These are phyloP conservation scores for Hipparchia semele DNA, from an alignment of 2,888 invertebrate species.

Conservation along the genomic window DNA sequence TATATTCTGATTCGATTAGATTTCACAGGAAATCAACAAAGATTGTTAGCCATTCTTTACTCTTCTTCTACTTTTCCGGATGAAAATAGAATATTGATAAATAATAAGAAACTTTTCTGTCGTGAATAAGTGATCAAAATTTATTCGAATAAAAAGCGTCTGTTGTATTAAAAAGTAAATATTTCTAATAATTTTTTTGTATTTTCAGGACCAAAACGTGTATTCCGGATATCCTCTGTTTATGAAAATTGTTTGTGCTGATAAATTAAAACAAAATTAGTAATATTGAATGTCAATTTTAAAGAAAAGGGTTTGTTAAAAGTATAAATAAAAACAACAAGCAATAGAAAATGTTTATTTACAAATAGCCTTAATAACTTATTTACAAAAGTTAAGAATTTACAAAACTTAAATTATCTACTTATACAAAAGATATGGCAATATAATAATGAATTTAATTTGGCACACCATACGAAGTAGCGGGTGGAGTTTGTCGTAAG, in stretches of 20 bases:
- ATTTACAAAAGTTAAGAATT: slow-evolving; percentile 49
- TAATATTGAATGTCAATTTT: slow-evolving; percentile 6
- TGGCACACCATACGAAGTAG: slow-evolving; percentile 64
- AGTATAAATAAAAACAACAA: slow-evolving; percentile 22
- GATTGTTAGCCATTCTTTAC: too few species aligned
- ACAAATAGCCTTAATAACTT: slow-evolving; percentile 38
- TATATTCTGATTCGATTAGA: background rate
- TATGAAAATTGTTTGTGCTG: slow-evolving; percentile 59
- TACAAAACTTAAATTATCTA: background rate
- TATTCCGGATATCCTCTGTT: slow-evolving; percentile 52
- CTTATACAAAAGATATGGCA: slow-evolving; percentile 49
- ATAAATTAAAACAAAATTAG: slow-evolving; percentile 44
- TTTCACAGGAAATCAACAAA: too few species aligned
- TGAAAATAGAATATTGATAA: too few species aligned
- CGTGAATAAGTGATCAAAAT: too few species aligned
- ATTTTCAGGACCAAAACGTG: slow-evolving; percentile 24
- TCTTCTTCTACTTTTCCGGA: too few species aligned
- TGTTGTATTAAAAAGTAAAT: too few species aligned
- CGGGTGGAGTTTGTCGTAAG: slow-evolving; percentile 64
- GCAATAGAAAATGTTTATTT: slow-evolving; percentile 41
- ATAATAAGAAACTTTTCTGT: too few species aligned
- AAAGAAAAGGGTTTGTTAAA: slow-evolving; percentile 23
- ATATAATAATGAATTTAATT: slow-evolving; percentile 55
- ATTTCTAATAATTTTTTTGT: background rate
- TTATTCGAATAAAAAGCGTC: too few species aligned